Conservation (phyloP, 2,888 invertebrate species). For the Ectropis crepuscularia region DNA sequence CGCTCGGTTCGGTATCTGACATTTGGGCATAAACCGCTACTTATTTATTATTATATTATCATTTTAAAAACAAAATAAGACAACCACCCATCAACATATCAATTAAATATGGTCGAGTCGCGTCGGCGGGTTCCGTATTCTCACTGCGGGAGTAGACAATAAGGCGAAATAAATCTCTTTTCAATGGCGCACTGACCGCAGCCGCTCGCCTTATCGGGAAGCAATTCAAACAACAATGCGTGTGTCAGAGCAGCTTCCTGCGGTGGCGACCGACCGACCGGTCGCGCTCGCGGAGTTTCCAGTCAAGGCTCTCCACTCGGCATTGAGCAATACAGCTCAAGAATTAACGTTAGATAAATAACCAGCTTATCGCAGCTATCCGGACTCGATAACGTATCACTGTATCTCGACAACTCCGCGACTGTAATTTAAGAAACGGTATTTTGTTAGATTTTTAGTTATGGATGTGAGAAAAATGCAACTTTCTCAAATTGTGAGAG, state of each 20-base stretch:
- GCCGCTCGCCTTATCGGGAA: conserved; percentile 7
- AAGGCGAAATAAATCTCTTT: conserved; percentile 3
- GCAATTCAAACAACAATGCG: conserved; percentile 25
- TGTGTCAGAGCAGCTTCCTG: background rate
- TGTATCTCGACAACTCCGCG: conserved; percentile 37
- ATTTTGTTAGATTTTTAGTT: background rate
- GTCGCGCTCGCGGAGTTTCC: too few relatives aligned
- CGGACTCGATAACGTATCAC: conserved; percentile 46
- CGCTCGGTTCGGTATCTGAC: too few relatives aligned
- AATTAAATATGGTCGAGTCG: too few relatives aligned
- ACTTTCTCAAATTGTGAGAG: background rate
- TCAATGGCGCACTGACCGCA: background rate
- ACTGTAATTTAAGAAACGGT: background rate
- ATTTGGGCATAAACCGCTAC: too few relatives aligned
- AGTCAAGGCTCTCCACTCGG: background rate
- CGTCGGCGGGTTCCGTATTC: too few relatives aligned
- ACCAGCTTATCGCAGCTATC: conserved; percentile 19
- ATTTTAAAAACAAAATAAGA: background rate
- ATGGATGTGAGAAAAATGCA: background rate
- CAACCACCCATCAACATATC: conserved; percentile 3
- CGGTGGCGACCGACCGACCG: too few relatives aligned
- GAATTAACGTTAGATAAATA: conserved; percentile 16
- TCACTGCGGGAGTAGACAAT: background rate
- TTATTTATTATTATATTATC: too few relatives aligned
- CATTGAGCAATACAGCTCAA: background rate